Base-by-base conservation (phyloP, 2,888 invertebrate species). In the Homarus gammarus region DNA sequence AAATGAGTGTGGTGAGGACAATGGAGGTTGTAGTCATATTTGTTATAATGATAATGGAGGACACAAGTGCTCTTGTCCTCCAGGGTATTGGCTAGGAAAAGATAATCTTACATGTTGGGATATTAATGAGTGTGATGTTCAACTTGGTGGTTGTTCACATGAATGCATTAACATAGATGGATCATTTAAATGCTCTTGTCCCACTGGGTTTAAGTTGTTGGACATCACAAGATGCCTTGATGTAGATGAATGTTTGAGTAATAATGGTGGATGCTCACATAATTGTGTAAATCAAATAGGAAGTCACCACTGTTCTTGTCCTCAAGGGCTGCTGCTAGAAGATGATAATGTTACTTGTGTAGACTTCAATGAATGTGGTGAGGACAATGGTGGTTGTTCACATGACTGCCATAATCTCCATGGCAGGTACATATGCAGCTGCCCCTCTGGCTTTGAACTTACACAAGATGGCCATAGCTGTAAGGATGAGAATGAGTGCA, bases 401-500 rank as follows among this genome's bases (percentile, higher is more conserved):
- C 92, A 92, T 40, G 56, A 82, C 15, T 92, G 92, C 49, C 77
- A 84, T 27, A 83, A 89, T 73, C 72, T 81, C 15, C 89, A 90
- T 38, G 90, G 91, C 1, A 64, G 78, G 27, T 91, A 92, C 79
- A 87, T 75, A 2, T 92, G 92, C 73, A 64, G 33, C 44, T 92
- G 92, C 44, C 92, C 91, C 1, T 5, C 72, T 22, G 92, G 92
- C 33, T 78, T 70, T 27, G 27, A 38, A 15, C 86, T 92, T 0
- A 38, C 64, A 18, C 78, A 84, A 12, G 88, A 92, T 75, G 70
- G 56, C 49, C 90, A 89, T 68, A 91, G 86, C 38, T 92, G 95
- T 92, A 92, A 94, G 61, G 96, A 96, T 93, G 95, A 96, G 44
- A 95, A 96, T 93, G 96, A 96, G 93, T 96, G 96, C 93, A 94